Base-by-base conservation (phyloP, 2,888 invertebrate species). In the Tricholauxania praeusta region DNA sequence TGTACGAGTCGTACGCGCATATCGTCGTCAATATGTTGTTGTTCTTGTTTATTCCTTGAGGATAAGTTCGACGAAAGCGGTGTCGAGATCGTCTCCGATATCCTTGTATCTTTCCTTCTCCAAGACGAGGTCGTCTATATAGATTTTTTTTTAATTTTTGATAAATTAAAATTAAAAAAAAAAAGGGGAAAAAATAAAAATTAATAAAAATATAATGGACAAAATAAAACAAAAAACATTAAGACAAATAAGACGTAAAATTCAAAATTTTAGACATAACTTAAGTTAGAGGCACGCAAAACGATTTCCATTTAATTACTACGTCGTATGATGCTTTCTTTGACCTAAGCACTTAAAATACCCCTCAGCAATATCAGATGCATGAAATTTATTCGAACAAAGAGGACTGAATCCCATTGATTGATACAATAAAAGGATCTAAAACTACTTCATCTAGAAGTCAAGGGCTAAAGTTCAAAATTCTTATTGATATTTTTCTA, bases 61-160 rank as follows among this genome's bases (percentile, higher is more conserved):
- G 89, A 93, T 93, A 88, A 95, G 93, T 89, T 95, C 95, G 90
- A 97, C 96, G 91, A 99, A 98, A 87, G 99, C 99, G 88, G 96
- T 95, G 90, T 99, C 99, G 92, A 99, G 92, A 90, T 99, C 99
- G 93, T 99, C 99, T 91, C 98, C 98, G 91, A 99, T 98, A 90
- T 96, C 94, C 93, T 98, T 99, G 97, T 98, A 99, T 89, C 97
- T 97, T 91, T 99, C 98, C 93, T 99, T 99, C 90, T 96, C 96
- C 89, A 94, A 93, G 86, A 96, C 95, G 88, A 96, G 93, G 89
- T 96, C 96, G 93, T 96, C 96, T 96, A 47, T 15, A 52, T 51
- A 22, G 49, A 48, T 48, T 48, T 74, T 71, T 70, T 72, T 22
- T 12, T 12, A 28, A 64, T 59, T 57, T 17, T 39, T 39, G 39